Conservation (phyloP, 2,888 invertebrate genomes). For the Pedicia rivosa region DNA sequence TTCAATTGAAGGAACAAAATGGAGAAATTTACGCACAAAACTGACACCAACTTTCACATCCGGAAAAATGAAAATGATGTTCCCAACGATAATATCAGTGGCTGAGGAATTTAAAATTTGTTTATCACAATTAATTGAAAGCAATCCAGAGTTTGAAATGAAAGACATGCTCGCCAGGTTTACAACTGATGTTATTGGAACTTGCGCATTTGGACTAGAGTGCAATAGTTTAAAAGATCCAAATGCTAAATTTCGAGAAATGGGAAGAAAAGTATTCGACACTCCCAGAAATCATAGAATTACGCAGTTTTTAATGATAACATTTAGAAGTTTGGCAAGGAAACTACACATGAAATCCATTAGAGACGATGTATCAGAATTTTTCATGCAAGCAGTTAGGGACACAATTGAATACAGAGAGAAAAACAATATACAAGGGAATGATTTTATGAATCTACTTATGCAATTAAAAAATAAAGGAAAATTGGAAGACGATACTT, state of each 20-base stretch:
- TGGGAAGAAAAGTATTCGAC: slow-evolving; percentile 16
- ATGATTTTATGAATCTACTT: slow-evolving; percentile 37
- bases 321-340: slow-evolving; percentile 17
- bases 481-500: slow-evolving; percentile 16
- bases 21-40: slow-evolving; percentile 31
- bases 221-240: slow-evolving; percentile 30
- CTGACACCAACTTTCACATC: slow-evolving; percentile 33
- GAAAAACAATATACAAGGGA: slow-evolving; percentile 22
- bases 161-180: slow-evolving; percentile 30
- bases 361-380: slow-evolving; percentile 19
- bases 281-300: slow-evolving; percentile 7
- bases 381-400: slow-evolving; percentile 23
- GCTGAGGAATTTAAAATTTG: slow-evolving; percentile 17
- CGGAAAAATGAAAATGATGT: slow-evolving; percentile 34
- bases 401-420: slow-evolving; percentile 28
- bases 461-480: slow-evolving; percentile 35
- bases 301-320: slow-evolving; percentile 13
- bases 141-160: slow-evolving; percentile 23
- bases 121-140: slow-evolving; percentile 13
- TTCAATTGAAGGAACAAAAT: slow-evolving; percentile 25
- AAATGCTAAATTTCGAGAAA: slow-evolving; percentile 22
- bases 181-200: slow-evolving; percentile 35
- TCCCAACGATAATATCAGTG: slow-evolving; percentile 22
- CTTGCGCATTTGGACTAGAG: slow-evolving; percentile 33
- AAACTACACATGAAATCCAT: slow-evolving; percentile 15